Conservation (phyloP, 1,140 invertebrate genomes). For the Leptestheria dahalacensis region DNA sequence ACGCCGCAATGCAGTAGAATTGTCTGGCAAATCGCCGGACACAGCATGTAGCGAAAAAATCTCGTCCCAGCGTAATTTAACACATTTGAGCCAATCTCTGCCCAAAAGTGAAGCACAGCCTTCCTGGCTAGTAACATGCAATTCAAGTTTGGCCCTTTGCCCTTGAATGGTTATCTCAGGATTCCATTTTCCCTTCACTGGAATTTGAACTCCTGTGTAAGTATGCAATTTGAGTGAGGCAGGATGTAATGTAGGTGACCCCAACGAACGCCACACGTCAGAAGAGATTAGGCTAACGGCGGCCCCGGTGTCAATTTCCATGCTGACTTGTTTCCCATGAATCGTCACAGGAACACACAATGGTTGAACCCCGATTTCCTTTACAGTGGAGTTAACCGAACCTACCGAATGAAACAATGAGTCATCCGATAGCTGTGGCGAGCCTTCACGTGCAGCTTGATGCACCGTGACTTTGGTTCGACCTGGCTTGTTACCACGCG, state of each 20-base stretch:
- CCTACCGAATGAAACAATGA: not conserved
- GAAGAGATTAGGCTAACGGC: not conserved
- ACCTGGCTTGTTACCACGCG: not conserved
- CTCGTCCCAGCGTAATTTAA: slow-evolving; percentile 2
- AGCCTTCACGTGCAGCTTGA: not conserved
- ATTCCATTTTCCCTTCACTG: not conserved
- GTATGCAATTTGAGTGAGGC: not conserved
- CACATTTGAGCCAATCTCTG: not conserved
- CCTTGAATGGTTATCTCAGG: not conserved
- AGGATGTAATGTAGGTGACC: not conserved
- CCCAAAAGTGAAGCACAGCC: not conserved
- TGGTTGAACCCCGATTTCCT: not conserved
- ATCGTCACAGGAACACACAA: not conserved
- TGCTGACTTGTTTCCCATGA: not conserved
- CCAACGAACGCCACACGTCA: not conserved
- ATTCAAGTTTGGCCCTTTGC: not conserved
- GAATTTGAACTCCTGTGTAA: not conserved
- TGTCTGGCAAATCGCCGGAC: not conserved
- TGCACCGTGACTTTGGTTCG: not conserved
- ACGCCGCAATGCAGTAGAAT: not conserved
- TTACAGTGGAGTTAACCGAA: not conserved
- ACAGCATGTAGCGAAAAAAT: not conserved
- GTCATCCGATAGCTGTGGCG: not conserved
- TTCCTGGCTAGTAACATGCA: not conserved
- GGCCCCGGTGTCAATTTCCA: slow-evolving; percentile 7